Conservation (phyloP, 2,797 vertebrate genomes). For the Acanthopagrus latus region DNA sequence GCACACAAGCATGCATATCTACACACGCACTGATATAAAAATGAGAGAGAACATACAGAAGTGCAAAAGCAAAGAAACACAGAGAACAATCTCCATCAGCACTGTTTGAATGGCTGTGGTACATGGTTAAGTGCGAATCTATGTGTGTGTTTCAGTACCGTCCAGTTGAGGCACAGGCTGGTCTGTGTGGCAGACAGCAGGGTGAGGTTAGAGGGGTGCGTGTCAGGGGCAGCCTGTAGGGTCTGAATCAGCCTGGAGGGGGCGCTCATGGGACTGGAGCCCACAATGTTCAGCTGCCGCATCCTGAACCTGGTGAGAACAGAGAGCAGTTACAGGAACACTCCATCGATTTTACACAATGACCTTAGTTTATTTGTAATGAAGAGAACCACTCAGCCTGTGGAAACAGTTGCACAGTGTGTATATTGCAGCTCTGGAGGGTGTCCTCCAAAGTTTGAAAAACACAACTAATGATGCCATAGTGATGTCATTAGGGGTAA, state of each 20-base stretch:
- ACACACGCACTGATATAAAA: conserved; percentile 14
- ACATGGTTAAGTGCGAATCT: neutral
- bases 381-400: too few relatives aligned
- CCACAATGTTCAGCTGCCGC: conserved; percentile 93
- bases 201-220: conserved; percentile 88
- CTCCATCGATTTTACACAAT: neutral
- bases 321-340: conserved; percentile 18
- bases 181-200: conserved; percentile 92
- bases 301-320: conserved; percentile 90
- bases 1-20: conserved; percentile 12
- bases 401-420: neutral
- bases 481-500: neutral
- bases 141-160: conserved; percentile 78
- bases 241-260: conserved; percentile 95
- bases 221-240: conserved; percentile 92
- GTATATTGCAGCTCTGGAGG: neutral
- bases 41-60: conserved; percentile 22
- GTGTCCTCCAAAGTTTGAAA: neutral
- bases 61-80: conserved; percentile 14
- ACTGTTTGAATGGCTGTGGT: conserved; percentile 30
- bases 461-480: neutral
- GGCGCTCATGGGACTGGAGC: conserved; percentile 88
- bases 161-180: conserved; percentile 92
- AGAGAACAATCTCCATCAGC: conserved; percentile 20
- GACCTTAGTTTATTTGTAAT: neutral